Evolutionary conservation across 1,140 invertebrate genomes (phyloP).

Genomic region (Lanistes nyassanus): DNA sequence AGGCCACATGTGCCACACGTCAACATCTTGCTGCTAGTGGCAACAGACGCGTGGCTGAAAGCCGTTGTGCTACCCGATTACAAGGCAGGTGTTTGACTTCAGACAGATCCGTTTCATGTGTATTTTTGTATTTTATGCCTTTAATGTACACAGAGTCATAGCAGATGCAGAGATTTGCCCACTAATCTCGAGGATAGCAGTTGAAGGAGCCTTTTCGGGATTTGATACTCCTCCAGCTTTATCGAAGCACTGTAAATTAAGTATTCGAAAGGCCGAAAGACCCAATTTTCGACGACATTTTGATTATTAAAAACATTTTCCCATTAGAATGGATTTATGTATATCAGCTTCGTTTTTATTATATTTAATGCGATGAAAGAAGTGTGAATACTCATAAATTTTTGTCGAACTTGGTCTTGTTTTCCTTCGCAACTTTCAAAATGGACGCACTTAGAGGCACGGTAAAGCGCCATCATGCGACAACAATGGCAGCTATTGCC

Average conservation of each 20-base stretch:
- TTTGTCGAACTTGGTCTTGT: neutral
- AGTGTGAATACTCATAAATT: neutral
- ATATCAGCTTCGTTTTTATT: neutral
- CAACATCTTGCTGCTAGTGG: constrained; percentile 18
- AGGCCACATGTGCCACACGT: constrained; percentile 30
- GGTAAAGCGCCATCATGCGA: constrained; percentile 43
- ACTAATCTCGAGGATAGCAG: neutral
- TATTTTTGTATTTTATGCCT: constrained; percentile 20
- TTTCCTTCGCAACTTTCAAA: constrained; percentile 26
- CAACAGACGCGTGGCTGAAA: constrained; percentile 12
- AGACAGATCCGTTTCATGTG: constrained; percentile 3
- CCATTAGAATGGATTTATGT: neutral
- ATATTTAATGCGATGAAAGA: neutral
- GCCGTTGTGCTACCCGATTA: constrained; percentile 3
- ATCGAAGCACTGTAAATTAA: neutral
- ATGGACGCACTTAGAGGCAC: constrained; percentile 36
- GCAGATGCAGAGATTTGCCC: neutral
- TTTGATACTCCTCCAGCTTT: neutral
- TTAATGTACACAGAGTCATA: constrained; percentile 12
- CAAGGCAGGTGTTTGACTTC: constrained; percentile 22
- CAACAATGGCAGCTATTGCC: constrained; percentile 36
- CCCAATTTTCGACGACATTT: neutral
- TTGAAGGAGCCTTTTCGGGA: neutral
- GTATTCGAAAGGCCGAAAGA: neutral
- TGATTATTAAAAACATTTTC: neutral